Base-by-base conservation (phyloP, 2,888 invertebrate species). In the Thereva nobilitata region DNA sequence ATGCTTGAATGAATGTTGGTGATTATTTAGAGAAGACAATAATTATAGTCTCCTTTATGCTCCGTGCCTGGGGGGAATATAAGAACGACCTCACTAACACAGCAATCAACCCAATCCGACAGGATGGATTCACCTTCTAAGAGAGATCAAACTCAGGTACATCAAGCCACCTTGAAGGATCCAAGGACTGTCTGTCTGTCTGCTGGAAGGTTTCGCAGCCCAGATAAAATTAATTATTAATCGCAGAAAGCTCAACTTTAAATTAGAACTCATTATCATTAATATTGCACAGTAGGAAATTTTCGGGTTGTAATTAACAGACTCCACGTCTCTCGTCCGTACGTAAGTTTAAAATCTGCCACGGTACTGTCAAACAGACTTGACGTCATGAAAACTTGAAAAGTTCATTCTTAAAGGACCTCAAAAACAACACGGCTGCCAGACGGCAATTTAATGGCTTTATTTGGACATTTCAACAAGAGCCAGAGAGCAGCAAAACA, bases 241-340 rank as follows among this genome's bases (percentile, higher is more conserved):
- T 64, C 45, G 54, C n/a, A n/a, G n/a, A 47, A 59, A 49, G 47
- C 47, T 59, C 40, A 59, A 59, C 59, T 59, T 66, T 50, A 66
- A 66, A 66, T 66, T 66, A 66, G 57, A 66, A 38, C 49, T 55
- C 66, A 66, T 66, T 66, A 66, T 57, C 66, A 56, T 66, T 49
- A 66, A 66, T 49, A 66, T 57, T 66, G 49, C 57, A 66, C 42
- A 12, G n/a, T n/a, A 47, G 44, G 50, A 42, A 45, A 50, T 49
- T 56, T 66, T 57, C 4, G n/a, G 44, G 37, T 34, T 66, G 9
- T 50, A 55, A 66, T 66, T 49, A 57, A 52, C 42, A 52, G 63
- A 37, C 59, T 42, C 37, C 5, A 8, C 47, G 37, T 59, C n/a
- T 45, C 5, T 6, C 47, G 37, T 59, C n/a, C 41, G 10, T 45